Conservation (phyloP, 2,888 invertebrate genomes). For the Apodemia hepburni region DNA sequence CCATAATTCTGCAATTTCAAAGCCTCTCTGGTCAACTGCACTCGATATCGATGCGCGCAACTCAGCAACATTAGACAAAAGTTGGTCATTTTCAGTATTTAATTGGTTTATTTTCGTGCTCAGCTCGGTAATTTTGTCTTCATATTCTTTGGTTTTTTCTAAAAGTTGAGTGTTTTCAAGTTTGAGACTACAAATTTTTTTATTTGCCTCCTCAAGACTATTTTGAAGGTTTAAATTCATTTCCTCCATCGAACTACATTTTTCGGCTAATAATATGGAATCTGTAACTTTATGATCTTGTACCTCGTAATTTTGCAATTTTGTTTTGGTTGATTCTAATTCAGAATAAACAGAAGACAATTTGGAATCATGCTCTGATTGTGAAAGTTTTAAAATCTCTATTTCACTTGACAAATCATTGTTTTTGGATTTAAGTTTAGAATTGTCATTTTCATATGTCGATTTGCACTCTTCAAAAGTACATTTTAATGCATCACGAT, state of each 20-base stretch:
- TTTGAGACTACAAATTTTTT: slow-evolving; percentile 54
- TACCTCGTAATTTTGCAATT: slow-evolving; percentile 19
- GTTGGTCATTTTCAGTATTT: slow-evolving; percentile 64
- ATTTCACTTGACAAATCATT: slow-evolving; percentile 41
- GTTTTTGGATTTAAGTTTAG: slow-evolving; percentile 37
- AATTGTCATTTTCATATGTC: slow-evolving; percentile 35
- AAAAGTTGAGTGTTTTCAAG: slow-evolving; percentile 41
- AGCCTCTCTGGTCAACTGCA: slow-evolving; percentile 83
- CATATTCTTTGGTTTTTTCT: slow-evolving; percentile 39
- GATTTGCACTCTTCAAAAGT: slow-evolving; percentile 44
- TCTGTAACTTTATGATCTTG: slow-evolving; percentile 31
- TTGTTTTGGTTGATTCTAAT: slow-evolving; percentile 37
- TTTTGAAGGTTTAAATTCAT: slow-evolving; percentile 45
- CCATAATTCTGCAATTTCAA: slow-evolving; percentile 85
- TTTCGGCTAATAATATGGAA: slow-evolving; percentile 40
- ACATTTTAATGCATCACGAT: slow-evolving; percentile 38
- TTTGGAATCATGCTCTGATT: slow-evolving; percentile 40
- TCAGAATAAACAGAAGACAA: slow-evolving; percentile 40
- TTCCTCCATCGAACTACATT: slow-evolving; percentile 45
- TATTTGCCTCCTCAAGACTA: slow-evolving; percentile 56
- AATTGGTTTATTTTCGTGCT: slow-evolving; percentile 54
- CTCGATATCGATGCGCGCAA: slow-evolving; percentile 67
- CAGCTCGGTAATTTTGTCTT: slow-evolving; percentile 49
- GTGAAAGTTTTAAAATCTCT: slow-evolving; percentile 36
- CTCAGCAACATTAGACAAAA: slow-evolving; percentile 67